Percentiles rank a stretch among this genome's conserved stretches.
phyloP scores from a whole-genome alignment of 2,113 vertebrate species.

The Platanista minor region DNA sequence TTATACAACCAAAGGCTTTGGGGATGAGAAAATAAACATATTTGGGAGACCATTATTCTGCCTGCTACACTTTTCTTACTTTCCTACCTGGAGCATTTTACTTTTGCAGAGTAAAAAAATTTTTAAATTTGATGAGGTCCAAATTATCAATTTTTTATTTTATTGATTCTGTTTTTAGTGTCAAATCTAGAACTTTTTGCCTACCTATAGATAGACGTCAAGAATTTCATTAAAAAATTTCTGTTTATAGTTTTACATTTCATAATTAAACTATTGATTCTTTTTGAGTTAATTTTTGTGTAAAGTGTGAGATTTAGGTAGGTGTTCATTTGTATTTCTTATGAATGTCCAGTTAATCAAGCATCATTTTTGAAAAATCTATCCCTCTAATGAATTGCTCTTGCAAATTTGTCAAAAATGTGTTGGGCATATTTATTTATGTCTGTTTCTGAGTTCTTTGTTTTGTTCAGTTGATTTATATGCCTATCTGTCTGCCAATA shows the following conservation, averaged over 20 bases:
- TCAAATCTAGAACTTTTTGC: background rate
- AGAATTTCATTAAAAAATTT: background rate
- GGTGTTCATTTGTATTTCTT: background rate
- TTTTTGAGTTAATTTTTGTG: background rate
- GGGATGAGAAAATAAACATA: background rate
- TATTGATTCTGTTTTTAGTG: background rate
- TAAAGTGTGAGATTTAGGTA: background rate
- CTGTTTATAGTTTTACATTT: background rate
- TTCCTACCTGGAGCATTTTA: background rate
- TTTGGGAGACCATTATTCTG: background rate
- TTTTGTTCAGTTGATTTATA: background rate
- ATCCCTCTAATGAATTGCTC: background rate
- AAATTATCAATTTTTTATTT: background rate
- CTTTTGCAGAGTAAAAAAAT: background rate
- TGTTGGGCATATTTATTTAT: background rate
- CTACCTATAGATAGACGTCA: background rate
- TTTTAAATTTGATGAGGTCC: background rate
- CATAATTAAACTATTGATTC: background rate
- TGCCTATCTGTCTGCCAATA: background rate
- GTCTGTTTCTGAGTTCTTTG: background rate
- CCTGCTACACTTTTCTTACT: background rate
- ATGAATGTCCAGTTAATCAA: background rate
- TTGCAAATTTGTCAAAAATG: background rate
- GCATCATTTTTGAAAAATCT: background rate
- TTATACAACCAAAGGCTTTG: background rate